Percentiles rank a stretch among this genome's conserved stretches.
These are phyloP conservation scores for Ips nitidus DNA, from an alignment of 1,140 invertebrate species.

Conservation along the genomic window DNA sequence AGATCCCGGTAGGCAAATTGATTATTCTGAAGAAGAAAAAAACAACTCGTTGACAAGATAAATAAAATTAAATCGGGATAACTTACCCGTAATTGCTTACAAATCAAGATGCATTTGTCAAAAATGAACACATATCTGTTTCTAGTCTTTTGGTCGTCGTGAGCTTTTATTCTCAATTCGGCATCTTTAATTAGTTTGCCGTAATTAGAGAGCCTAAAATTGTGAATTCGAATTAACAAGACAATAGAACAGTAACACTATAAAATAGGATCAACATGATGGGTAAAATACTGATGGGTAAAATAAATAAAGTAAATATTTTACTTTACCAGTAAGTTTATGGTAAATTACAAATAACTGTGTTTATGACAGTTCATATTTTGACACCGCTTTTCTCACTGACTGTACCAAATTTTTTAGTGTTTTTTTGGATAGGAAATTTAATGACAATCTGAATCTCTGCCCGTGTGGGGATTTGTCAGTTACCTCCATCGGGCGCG, in stretches of 20 bases:
- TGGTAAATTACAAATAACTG: too few relatives aligned
- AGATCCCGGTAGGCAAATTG: conserved; percentile 91
- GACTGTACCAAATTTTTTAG: too few relatives aligned
- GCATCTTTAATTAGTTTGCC: conserved; percentile 89
- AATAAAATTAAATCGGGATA: neutral
- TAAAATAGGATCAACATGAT: neutral
- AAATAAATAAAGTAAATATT: neutral
- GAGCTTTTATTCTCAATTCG: conserved; percentile 89
- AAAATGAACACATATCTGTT: conserved; percentile 94
- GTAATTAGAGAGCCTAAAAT: conserved; percentile 65
- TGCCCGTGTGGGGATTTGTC: too few relatives aligned
- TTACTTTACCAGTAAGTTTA: too few relatives aligned
- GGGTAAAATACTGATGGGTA: neutral
- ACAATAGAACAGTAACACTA: neutral
- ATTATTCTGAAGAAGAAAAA: conserved; percentile 66
- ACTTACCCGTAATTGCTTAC: conserved; percentile 66
- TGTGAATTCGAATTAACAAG: neutral
- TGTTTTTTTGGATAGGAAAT: too few relatives aligned
- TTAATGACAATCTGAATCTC: too few relatives aligned
- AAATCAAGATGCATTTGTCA: conserved; percentile 94
- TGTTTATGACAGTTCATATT: too few relatives aligned
- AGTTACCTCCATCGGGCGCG: too few relatives aligned
- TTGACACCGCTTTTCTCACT: too few relatives aligned
- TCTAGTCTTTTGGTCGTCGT: conserved; percentile 83
- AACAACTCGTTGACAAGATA: conserved; percentile 17